These are phyloP conservation scores for Caenorhabditis doughertyi DNA, from an alignment of 2,888 invertebrate genomes.

Conservation along the genomic window DNA sequence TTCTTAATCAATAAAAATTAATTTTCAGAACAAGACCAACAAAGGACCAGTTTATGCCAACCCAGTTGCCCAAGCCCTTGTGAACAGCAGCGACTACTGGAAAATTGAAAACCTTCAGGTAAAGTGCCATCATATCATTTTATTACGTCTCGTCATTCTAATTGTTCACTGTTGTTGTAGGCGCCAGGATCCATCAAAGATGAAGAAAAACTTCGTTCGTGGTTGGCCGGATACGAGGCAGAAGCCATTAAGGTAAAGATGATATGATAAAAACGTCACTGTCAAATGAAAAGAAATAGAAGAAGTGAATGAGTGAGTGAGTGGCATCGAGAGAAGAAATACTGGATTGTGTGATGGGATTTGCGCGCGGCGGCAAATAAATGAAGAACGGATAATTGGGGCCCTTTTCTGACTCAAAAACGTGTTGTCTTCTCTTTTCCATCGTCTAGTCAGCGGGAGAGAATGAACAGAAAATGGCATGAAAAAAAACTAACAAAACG, in stretches of 20 bases:
- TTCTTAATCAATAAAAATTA: background rate
- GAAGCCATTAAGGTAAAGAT: conserved; percentile 79
- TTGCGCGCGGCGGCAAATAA: conserved; percentile 58
- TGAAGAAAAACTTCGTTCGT: conserved; percentile 68
- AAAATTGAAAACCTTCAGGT: conserved; percentile 75
- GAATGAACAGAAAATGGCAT: background rate
- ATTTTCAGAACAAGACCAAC: conserved; percentile 58
- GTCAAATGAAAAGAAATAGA: conserved; percentile 17
- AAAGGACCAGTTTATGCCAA: conserved; percentile 72
- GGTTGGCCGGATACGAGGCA: conserved; percentile 80
- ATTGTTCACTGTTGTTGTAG: conserved; percentile 33
- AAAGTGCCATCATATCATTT: conserved; percentile 27
- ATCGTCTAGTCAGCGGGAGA: conserved; percentile 47
- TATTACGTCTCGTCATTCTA: conserved; percentile 21
- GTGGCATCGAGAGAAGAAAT: conserved; percentile 54
- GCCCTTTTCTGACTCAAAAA: conserved; percentile 48
- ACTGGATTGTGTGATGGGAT: conserved; percentile 61
- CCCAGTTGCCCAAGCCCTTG: conserved; percentile 75
- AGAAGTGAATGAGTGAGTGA: conserved; percentile 42
- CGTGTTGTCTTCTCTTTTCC: conserved; percentile 54
- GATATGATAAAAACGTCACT: conserved; percentile 65
- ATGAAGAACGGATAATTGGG: conserved; percentile 61
- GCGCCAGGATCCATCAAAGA: conserved; percentile 74
- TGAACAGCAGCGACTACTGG: conserved; percentile 81
- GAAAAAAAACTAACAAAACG: conserved; percentile 56